Evolutionary conservation across 2,888 invertebrate species (phyloP).

Genomic region (Euclidia mi): DNA sequence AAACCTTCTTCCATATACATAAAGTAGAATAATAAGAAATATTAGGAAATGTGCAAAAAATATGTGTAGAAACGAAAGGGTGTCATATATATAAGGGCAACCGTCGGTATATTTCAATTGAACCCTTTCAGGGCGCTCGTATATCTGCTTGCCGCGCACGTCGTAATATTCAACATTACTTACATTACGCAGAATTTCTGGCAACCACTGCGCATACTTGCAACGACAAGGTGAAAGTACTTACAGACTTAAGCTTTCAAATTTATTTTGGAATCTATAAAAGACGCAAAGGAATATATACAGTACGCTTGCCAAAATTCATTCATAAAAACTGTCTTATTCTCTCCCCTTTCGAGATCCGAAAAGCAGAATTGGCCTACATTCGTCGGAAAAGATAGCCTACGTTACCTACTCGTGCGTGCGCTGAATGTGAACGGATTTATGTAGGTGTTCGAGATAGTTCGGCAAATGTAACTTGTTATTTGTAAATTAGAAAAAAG

Average conservation of each 20-base stretch:
- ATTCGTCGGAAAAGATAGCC: constrained; percentile 42
- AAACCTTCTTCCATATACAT: not conserved
- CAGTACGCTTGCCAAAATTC: constrained; percentile 23
- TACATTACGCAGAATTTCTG: constrained; percentile 5
- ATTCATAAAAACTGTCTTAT: constrained; percentile 36
- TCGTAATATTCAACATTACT: constrained; percentile 16
- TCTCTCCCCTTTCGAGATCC: constrained; percentile 23
- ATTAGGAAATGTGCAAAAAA: constrained; percentile 9
- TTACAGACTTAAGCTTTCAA: constrained; percentile 13
- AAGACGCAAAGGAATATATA: constrained; percentile 8
- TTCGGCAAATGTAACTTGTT: constrained; percentile 61
- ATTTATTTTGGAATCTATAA: constrained; percentile 16
- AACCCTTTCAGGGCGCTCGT: constrained; percentile 26
- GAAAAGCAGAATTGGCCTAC: constrained; percentile 43
- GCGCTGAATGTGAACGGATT: constrained; percentile 55
- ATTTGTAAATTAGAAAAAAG: constrained; percentile 66
- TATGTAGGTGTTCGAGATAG: constrained; percentile 51
- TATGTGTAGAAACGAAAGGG: constrained; percentile 6
- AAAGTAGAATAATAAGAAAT: constrained; percentile 1
- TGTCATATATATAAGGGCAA: constrained; percentile 18
- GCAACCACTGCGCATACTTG: constrained; percentile 11
- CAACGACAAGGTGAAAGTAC: constrained; percentile 8
- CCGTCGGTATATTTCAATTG: constrained; percentile 38
- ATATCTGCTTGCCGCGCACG: constrained; percentile 28
- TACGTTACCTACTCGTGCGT: constrained; percentile 42